Conservation (phyloP, 2,797 vertebrate genomes). For the Phyllotis vaccarum region DNA sequence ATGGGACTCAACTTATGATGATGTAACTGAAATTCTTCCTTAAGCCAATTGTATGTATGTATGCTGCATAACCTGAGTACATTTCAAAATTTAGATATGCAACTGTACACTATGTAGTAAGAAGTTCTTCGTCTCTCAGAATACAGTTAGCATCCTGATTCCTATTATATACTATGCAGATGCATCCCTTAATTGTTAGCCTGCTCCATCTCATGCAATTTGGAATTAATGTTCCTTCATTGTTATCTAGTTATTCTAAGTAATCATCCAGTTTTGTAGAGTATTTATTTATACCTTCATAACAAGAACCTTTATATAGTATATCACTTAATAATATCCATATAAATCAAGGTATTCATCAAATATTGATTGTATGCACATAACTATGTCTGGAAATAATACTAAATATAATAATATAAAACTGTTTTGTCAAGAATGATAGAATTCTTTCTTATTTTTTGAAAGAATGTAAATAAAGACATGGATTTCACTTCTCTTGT, state of each 20-base stretch:
- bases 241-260: not conserved
- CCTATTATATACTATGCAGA: not conserved
- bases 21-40: not conserved
- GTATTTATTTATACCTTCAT: not conserved
- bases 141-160: too few species aligned
- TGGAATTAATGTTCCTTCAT: not conserved
- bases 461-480: not conserved
- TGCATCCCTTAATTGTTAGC: too few species aligned
- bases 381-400: not conserved
- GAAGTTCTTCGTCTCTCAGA: not conserved
- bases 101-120: not conserved
- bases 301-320: not conserved
- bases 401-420: not conserved
- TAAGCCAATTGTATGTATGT: accelerated
- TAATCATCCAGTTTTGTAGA: not conserved
- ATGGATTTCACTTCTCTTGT: not conserved
- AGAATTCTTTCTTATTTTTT: not conserved
- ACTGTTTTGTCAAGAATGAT: not conserved
- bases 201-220: too few species aligned
- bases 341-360: not conserved
- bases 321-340: not conserved
- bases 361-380: not conserved
- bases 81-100: not conserved
- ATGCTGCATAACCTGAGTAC: not conserved
- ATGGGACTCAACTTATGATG: not conserved